Evolutionary conservation across 2,888 invertebrate genomes (phyloP).

Genomic region (Epinotia ramella): DNA sequence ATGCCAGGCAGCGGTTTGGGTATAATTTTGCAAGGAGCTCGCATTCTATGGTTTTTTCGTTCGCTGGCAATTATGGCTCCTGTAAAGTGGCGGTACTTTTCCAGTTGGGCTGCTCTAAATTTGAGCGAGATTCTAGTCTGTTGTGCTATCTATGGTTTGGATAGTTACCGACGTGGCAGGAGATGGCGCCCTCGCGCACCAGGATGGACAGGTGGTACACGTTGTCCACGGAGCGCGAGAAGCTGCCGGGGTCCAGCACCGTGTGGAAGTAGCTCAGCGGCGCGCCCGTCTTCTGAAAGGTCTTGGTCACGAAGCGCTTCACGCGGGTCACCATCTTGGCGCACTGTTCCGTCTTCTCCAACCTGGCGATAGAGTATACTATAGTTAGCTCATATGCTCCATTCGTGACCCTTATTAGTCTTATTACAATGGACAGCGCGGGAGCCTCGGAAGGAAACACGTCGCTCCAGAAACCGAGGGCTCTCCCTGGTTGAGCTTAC

Average conservation of each 20-base stretch:
- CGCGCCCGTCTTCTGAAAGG: conserved; percentile 66
- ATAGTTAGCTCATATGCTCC: too few species aligned
- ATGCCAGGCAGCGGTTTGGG: too few species aligned
- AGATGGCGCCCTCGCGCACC: conserved; percentile 82
- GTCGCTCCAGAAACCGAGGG: conserved; percentile 69
- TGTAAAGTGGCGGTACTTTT: too few species aligned
- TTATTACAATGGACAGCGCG: too few species aligned
- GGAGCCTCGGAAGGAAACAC: conserved; percentile 61
- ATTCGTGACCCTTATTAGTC: too few species aligned
- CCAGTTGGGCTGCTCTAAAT: too few species aligned
- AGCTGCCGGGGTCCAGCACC: conserved; percentile 85
- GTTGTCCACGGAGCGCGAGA: conserved; percentile 87
- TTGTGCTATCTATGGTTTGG: not conserved
- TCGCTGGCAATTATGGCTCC: too few species aligned
- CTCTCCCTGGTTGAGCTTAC: conserved; percentile 65
- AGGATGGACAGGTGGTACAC: conserved; percentile 87
- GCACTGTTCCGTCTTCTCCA: conserved; percentile 83
- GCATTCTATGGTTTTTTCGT: too few species aligned
- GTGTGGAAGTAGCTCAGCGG: conserved; percentile 86
- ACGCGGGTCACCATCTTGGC: conserved; percentile 84
- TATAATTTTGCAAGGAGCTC: too few species aligned
- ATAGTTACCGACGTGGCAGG: conserved; percentile 77
- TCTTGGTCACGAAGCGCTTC: conserved; percentile 72
- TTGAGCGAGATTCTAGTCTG: too few species aligned
- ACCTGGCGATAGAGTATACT: conserved; percentile 51